Evolutionary conservation across 2,888 invertebrate species (phyloP).

Genomic region (Drosophila helvetica): DNA sequence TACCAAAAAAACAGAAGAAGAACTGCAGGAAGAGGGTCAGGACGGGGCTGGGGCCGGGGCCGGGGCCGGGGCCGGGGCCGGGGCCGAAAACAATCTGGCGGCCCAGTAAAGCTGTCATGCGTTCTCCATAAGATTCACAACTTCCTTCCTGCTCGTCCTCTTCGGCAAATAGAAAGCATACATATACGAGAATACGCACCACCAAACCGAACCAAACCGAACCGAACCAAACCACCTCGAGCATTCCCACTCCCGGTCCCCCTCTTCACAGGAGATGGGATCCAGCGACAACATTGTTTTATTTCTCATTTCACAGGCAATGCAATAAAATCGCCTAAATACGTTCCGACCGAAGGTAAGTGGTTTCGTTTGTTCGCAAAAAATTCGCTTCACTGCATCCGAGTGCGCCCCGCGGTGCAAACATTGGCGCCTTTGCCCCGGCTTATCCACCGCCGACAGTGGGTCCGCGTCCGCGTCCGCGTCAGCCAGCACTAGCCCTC

Average conservation of each 20-base stretch:
- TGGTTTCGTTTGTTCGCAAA: conserved; percentile 56
- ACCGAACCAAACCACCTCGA: not conserved
- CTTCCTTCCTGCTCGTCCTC: conserved; percentile 61
- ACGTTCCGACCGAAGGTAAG: conserved; percentile 62
- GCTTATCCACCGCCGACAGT: not conserved
- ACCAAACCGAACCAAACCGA: not conserved
- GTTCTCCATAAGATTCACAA: conserved; percentile 69
- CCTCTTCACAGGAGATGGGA: conserved; percentile 3
- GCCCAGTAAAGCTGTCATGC: conserved; percentile 61
- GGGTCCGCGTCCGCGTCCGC: conserved; percentile 12
- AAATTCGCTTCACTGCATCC: conserved; percentile 65
- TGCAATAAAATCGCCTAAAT: conserved; percentile 68
- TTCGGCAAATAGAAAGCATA: conserved; percentile 54
- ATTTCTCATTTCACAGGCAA: conserved; percentile 74
- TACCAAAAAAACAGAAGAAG: not conserved
- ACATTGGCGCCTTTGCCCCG: conserved; percentile 79
- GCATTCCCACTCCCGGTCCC: too few relatives aligned
- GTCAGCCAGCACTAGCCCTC: not conserved
- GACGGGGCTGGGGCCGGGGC: not conserved
- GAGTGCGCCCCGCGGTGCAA: conserved; percentile 78
- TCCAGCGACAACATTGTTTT: conserved; percentile 71
- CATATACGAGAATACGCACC: not conserved
- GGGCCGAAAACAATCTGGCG: conserved; percentile 45
- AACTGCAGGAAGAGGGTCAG: not conserved
- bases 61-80: not conserved